phyloP scores from a whole-genome alignment of 1,140 invertebrate genomes.

The Listronotus oregonensis region DNA sequence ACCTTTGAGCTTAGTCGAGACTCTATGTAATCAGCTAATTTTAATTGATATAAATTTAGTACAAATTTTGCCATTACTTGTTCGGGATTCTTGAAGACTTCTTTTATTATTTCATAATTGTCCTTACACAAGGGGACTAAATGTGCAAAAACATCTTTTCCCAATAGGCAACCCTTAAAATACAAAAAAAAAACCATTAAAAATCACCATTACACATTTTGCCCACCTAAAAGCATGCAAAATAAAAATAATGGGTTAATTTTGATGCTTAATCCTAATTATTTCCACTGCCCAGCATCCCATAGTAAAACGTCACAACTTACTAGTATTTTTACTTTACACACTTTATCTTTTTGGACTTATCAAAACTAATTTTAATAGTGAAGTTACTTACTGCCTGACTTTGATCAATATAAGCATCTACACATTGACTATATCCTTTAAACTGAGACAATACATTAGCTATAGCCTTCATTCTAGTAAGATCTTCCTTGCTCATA shows the following conservation, averaged over 20 bases:
- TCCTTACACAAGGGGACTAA: slow-evolving; percentile 89
- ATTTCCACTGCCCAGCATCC: too few relatives aligned
- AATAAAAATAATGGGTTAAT: too few relatives aligned
- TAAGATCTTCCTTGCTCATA: slow-evolving; percentile 80
- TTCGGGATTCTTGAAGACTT: slow-evolving; percentile 95
- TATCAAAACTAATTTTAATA: too few relatives aligned
- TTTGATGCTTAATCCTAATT: too few relatives aligned
- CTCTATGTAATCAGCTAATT: slow-evolving; percentile 85
- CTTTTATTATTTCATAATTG: slow-evolving; percentile 86
- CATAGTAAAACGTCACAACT: too few relatives aligned
- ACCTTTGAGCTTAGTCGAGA: slow-evolving; percentile 77
- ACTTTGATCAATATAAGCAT: slow-evolving; percentile 96
- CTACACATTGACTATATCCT: slow-evolving; percentile 93
- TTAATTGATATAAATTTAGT: slow-evolving; percentile 92
- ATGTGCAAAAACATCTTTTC: slow-evolving; percentile 89
- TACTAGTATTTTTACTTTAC: too few relatives aligned
- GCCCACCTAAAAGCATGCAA: too few relatives aligned
- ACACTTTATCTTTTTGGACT: too few relatives aligned
- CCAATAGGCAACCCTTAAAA: slow-evolving; percentile 69
- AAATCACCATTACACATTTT: too few relatives aligned
- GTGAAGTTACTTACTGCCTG: slow-evolving; percentile 72
- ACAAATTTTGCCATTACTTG: slow-evolving; percentile 99
- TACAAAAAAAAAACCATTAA: slow-evolving; percentile 34
- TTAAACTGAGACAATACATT: slow-evolving; percentile 93
- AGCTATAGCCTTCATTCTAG: slow-evolving; percentile 92